phyloP scores from a whole-genome alignment of 2,888 invertebrate species.

The Melinaea marsaeus region DNA sequence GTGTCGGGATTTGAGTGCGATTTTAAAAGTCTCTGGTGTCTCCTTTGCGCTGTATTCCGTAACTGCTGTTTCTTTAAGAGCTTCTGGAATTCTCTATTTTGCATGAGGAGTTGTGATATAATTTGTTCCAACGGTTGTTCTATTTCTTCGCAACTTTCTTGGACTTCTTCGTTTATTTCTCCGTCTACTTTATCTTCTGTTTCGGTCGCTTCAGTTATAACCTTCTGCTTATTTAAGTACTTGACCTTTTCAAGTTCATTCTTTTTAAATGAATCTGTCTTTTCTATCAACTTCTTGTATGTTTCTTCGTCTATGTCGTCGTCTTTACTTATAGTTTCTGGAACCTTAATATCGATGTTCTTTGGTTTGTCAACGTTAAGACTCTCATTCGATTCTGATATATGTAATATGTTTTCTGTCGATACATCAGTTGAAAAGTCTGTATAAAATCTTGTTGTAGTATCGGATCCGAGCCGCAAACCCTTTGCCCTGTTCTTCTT shows the following conservation, averaged over 20 bases:
- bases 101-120: slow-evolving; percentile 88
- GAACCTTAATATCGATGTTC: slow-evolving; percentile 41
- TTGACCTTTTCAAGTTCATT: slow-evolving; percentile 73
- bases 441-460: slow-evolving; percentile 82
- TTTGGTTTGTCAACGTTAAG: slow-evolving; percentile 65
- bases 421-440: slow-evolving; percentile 81
- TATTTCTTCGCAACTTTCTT: slow-evolving; percentile 55
- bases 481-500: slow-evolving; percentile 81
- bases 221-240: slow-evolving; percentile 70
- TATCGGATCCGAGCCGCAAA: slow-evolving; percentile 65
- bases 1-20: slow-evolving; percentile 74
- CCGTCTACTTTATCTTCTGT: slow-evolving; percentile 55
- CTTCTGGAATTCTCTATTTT: slow-evolving; percentile 89
- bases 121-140: slow-evolving; percentile 85
- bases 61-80: slow-evolving; percentile 85
- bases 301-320: slow-evolving; percentile 71
- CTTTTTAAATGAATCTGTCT: slow-evolving; percentile 76
- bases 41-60: slow-evolving; percentile 72
- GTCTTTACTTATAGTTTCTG: slow-evolving; percentile 61
- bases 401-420: slow-evolving; percentile 78
- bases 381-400: slow-evolving; percentile 82
- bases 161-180: slow-evolving; percentile 40
- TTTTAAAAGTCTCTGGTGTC: slow-evolving; percentile 76
- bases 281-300: slow-evolving; percentile 69
- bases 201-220: slow-evolving; percentile 68